Base-by-base conservation (phyloP, 1,140 invertebrate species). In the Apis laboriosa region DNA sequence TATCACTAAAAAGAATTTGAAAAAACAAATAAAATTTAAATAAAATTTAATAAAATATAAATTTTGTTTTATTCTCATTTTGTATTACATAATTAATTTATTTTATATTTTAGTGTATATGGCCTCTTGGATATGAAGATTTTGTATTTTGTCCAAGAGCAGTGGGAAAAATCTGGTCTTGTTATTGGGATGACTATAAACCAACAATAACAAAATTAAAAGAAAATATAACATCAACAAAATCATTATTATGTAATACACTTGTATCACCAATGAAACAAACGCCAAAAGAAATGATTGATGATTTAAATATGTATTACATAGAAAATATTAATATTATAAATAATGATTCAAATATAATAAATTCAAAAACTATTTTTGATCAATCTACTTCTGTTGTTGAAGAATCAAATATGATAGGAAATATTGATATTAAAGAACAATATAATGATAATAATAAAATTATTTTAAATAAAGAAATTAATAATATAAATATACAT, bases 111-210 rank as follows among this genome's bases (percentile, higher is more conserved):
- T 5, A 89, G 88, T 89, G 88, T 21, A 9, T n/a, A 21, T 89
- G 88, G 88, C 88, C 88, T 9, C 73, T 89, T 21, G 79, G 81
- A 55, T 74, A 82, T 15, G 64, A 82, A 67, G 76, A 87, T 15
- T 61, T 87, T 17, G 49, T 12, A 56, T 80, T 77, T n/a, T 61
- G 64, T 9, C 77, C 56, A 0, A 71, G 84, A 49, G 43, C 51
- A 13, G 72, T 87, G 24, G 88, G 77, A 63, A 15, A 81, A 77
- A 58, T 1, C 8, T 63, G 80, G 68, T 82, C 55, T 15, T 74
- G 43, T 17, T 80, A 87, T 77, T 87, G 86, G 86, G 19, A 83
- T 24, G 75, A 85, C 49, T 67, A 77, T 63, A 83, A 77, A 17
- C 24, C 49, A 60, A 15, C 82, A 71, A 70, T 51, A 51, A 3